A percentile compares a stretch with the other conserved stretches of the same genome.
phyloP scores from a whole-genome alignment of 2,888 invertebrate genomes.

The Sipha maydis region DNA sequence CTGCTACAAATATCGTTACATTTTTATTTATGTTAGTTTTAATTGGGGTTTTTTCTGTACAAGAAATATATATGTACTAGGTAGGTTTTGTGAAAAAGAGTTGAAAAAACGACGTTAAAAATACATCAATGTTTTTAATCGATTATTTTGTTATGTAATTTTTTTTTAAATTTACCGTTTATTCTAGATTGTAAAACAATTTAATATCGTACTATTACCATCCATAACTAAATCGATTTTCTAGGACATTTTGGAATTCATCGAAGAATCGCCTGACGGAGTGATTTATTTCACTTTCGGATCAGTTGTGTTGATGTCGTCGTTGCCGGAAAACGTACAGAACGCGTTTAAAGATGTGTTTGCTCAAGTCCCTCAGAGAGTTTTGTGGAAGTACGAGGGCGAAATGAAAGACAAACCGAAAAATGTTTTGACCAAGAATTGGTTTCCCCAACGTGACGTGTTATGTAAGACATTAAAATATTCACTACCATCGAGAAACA shows the following conservation, averaged over 20 bases:
- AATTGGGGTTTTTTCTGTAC: too few relatives aligned
- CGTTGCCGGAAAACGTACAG: neutral
- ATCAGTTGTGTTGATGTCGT: neutral
- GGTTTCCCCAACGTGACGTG: constrained; percentile 36
- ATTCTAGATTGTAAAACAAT: too few relatives aligned
- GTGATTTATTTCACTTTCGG: constrained; percentile 30
- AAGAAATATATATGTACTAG: too few relatives aligned
- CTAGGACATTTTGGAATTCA: constrained; percentile 37
- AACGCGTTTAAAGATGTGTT: neutral
- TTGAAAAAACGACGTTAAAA: too few relatives aligned
- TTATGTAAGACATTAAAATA: constrained; percentile 6
- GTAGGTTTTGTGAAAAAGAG: too few relatives aligned
- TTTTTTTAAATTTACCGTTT: too few relatives aligned
- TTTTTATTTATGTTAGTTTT: too few relatives aligned
- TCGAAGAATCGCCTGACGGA: constrained; percentile 19
- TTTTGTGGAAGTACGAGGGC: constrained; percentile 25
- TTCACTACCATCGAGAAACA: neutral
- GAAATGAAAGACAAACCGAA: constrained; percentile 34
- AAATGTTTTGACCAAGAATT: constrained; percentile 11
- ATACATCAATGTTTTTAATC: too few relatives aligned
- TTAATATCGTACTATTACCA: too few relatives aligned
- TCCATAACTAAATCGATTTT: too few relatives aligned
- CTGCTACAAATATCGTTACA: too few relatives aligned
- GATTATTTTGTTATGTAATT: too few relatives aligned
- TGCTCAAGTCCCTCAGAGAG: constrained; percentile 16